Evolutionary conservation across 2,888 invertebrate species (phyloP).

Genomic region (Theretra japonica): DNA sequence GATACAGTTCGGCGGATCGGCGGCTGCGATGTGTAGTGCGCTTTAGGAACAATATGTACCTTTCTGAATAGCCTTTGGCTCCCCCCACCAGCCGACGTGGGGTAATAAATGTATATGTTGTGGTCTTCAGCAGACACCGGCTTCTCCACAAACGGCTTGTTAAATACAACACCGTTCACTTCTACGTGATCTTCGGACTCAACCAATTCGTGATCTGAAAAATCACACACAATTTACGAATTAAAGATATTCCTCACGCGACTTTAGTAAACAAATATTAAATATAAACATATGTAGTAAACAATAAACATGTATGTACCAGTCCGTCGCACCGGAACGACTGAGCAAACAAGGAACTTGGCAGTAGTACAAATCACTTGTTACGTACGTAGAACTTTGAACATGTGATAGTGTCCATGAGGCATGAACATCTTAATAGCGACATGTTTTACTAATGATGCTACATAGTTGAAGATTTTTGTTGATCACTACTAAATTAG

Average conservation of each 20-base stretch:
- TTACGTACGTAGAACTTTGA: background rate
- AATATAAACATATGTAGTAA: no score
- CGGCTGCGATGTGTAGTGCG: no score
- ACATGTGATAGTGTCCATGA: background rate
- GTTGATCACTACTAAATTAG: background rate
- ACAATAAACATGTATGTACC: background rate
- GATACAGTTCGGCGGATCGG: no score
- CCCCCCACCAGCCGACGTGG: conserved; percentile 98
- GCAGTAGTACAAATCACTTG: conserved; percentile 6
- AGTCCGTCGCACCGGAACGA: background rate
- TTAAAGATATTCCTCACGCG: background rate
- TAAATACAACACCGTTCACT: conserved; percentile 97
- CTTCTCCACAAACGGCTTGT: conserved; percentile 99
- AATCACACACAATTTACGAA: background rate
- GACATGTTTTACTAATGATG: background rate
- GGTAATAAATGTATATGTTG: conserved; percentile 99
- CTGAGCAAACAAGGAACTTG: conserved; percentile 9
- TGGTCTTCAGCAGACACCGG: conserved; percentile 99
- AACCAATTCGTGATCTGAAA: conserved; percentile 93
- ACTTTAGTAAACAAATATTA: background rate
- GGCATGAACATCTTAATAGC: background rate
- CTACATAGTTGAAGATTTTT: background rate
- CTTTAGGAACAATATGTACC: conserved; percentile 75
- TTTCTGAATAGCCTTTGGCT: conserved; percentile 99
- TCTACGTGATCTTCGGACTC: conserved; percentile 99